These are phyloP conservation scores for Eugnorisma glareosa DNA, from an alignment of 2,888 invertebrate species.

Conservation along the genomic window DNA sequence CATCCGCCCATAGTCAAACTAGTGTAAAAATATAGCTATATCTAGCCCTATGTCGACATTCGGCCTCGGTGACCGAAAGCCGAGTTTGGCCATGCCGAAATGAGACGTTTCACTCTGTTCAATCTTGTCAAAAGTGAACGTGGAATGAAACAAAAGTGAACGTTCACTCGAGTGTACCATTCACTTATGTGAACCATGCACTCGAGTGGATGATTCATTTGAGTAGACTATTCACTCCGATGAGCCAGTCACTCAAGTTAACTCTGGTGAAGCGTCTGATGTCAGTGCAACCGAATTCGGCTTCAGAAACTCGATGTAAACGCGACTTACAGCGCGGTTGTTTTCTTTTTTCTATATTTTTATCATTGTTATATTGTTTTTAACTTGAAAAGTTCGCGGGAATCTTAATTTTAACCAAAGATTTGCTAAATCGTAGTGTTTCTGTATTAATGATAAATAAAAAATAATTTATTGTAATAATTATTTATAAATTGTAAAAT, in stretches of 20 bases:
- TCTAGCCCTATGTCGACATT: constrained; percentile 45
- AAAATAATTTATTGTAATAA: constrained; percentile 77
- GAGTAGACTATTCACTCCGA: not conserved
- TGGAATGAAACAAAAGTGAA: not conserved
- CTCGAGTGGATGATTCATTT: not conserved
- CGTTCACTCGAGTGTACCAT: not conserved
- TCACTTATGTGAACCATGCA: not conserved
- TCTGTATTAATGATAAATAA: constrained; percentile 76
- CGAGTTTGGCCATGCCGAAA: constrained; percentile 42
- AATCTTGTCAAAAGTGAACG: not conserved
- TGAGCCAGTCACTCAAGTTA: not conserved
- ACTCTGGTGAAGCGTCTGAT: not conserved
- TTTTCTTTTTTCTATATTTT: constrained; percentile 75
- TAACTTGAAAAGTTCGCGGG: constrained; percentile 72
- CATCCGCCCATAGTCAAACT: constrained; percentile 59
- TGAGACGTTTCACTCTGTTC: not conserved
- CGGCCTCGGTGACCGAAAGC: constrained; percentile 50
- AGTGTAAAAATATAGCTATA: constrained; percentile 62
- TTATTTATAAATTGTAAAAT: constrained; percentile 69
- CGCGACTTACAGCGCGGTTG: constrained; percentile 74
- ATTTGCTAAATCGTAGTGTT: constrained; percentile 77
- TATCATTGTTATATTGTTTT: constrained; percentile 81
- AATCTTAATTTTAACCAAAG: constrained; percentile 85
- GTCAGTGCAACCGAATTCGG: constrained; percentile 44
- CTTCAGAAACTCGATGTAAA: constrained; percentile 56